Percentiles rank a stretch among this genome's conserved stretches.
phyloP scores from a whole-genome alignment of 2,797 vertebrate species.

The Muscicapa comitata region DNA sequence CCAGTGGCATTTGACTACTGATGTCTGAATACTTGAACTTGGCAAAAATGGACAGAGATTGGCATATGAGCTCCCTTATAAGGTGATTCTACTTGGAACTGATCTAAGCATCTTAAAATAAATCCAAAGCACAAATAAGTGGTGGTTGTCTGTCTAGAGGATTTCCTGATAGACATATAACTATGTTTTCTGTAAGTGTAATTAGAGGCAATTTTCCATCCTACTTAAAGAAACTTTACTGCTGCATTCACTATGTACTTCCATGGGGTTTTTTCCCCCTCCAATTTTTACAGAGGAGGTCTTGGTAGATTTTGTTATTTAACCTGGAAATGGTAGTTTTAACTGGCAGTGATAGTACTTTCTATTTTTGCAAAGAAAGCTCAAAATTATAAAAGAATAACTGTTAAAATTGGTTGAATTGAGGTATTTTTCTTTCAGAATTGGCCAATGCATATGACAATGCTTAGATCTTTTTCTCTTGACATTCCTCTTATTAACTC shows the following conservation, averaged over 20 bases:
- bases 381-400: not conserved
- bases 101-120: constrained; percentile 22
- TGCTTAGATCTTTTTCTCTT: not conserved
- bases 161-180: not conserved
- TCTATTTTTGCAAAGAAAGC: not conserved
- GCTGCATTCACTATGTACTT: not conserved
- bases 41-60: not conserved
- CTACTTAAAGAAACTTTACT: not conserved
- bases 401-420: not conserved
- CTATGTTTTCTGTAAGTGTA: not conserved
- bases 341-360: not conserved
- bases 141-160: not conserved
- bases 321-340: not conserved
- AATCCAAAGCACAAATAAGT: constrained; percentile 14
- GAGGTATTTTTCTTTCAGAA: not conserved
- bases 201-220: not conserved
- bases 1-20: not conserved
- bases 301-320: not conserved
- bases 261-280: not conserved
- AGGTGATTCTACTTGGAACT: not conserved
- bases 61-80: not conserved
- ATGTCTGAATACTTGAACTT: not conserved
- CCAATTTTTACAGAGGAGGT: not conserved
- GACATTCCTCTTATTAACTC: not conserved
- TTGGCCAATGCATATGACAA: not conserved